Percentiles rank a stretch among this genome's conserved stretches.
Evolutionary conservation across 2,888 invertebrate genomes (phyloP).

Genomic region (Cyaniris semiargus): DNA sequence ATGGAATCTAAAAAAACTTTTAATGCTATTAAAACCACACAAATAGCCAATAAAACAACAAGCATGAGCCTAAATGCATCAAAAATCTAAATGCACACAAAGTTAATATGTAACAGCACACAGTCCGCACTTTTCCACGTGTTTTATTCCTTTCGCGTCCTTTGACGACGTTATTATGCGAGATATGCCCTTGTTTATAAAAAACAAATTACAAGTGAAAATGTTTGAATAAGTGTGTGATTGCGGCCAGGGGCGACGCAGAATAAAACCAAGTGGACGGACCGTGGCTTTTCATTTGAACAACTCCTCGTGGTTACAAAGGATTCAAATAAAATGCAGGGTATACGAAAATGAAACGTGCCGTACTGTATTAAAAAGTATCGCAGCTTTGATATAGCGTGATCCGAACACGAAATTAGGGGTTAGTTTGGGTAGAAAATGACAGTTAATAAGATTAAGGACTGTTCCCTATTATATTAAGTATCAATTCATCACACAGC

Average conservation of each 20-base stretch:
- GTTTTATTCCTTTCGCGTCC: constrained; percentile 36
- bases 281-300: constrained; percentile 42
- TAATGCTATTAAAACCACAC: too few species aligned
- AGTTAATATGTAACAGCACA: neutral
- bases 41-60: too few species aligned
- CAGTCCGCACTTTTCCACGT: constrained; percentile 35
- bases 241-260: constrained; percentile 55
- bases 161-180: constrained; percentile 62
- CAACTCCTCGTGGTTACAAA: constrained; percentile 38
- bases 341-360: constrained; percentile 19
- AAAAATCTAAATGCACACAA: neutral
- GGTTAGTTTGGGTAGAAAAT: neutral
- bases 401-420: neutral
- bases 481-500: too few species aligned
- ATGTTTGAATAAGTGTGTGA: constrained; percentile 79
- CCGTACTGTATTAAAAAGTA: constrained; percentile 13
- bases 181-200: constrained; percentile 60
- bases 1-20: too few species aligned
- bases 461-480: too few species aligned
- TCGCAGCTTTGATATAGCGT: neutral
- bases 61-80: too few species aligned
- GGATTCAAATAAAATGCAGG: constrained; percentile 42
- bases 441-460: neutral
- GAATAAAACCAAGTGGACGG: constrained; percentile 43
- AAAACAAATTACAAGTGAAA: constrained; percentile 60